A percentile compares a stretch with the other conserved stretches of the same genome.
Conservation (phyloP, 2,797 vertebrate species). For the Pyrocephalus nanus region DNA sequence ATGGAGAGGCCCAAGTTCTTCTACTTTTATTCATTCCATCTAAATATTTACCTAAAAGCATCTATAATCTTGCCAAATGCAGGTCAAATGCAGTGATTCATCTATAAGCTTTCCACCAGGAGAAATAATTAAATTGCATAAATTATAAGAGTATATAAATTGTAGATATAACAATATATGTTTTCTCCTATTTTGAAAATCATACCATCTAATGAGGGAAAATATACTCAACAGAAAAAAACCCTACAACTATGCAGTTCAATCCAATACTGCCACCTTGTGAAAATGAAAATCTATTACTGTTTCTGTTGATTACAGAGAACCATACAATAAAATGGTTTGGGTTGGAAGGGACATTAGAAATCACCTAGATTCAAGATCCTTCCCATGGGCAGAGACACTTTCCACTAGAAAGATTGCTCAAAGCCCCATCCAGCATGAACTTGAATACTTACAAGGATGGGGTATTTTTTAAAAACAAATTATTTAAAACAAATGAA, state of each 20-base stretch:
- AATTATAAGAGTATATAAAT: neutral
- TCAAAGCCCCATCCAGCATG: neutral
- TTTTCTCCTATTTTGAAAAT: neutral
- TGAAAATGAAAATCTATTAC: constrained; percentile 5
- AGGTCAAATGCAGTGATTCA: neutral
- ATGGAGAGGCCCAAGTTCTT: neutral
- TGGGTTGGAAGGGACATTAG: neutral
- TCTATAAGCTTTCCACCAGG: neutral
- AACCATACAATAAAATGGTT: neutral
- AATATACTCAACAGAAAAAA: neutral
- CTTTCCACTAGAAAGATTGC: neutral
- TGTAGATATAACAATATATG: neutral
- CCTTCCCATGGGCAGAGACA: neutral
- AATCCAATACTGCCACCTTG: constrained; percentile 70
- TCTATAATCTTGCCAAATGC: neutral
- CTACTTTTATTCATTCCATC: neutral
- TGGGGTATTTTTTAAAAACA: too few relatives aligned
- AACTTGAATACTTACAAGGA: neutral
- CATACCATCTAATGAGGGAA: neutral
- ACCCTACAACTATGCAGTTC: neutral
- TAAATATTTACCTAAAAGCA: neutral
- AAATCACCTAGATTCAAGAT: neutral
- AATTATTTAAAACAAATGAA: neutral
- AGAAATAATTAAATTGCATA: neutral
- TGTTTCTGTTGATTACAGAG: neutral